A percentile compares a stretch with the other conserved stretches of the same genome.
These are phyloP conservation scores for Enteromius mattozi DNA, from an alignment of 2,797 vertebrate genomes.

Conservation along the genomic window DNA sequence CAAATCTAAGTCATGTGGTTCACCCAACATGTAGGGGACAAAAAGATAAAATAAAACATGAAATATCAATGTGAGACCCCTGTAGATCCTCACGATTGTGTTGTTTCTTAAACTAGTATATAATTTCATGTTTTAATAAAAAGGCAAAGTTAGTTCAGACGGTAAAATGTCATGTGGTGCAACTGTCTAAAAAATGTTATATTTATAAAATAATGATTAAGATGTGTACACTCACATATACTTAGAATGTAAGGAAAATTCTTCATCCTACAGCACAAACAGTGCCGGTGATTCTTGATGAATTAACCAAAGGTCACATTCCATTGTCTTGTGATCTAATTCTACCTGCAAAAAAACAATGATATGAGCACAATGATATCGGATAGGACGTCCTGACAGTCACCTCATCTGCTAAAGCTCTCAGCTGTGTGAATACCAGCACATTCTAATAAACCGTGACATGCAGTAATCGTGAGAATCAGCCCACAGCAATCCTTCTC, in stretches of 20 bases:
- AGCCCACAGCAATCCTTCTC: conserved; percentile 9
- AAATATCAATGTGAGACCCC: no score
- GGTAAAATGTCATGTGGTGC: neutral
- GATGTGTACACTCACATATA: neutral
- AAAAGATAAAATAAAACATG: neutral
- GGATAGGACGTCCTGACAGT: conserved; percentile 68
- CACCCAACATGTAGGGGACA: neutral
- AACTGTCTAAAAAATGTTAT: neutral
- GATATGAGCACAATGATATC: conserved; percentile 65
- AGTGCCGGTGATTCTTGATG: conserved; percentile 56
- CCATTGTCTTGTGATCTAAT: conserved; percentile 64
- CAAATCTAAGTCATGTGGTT: neutral
- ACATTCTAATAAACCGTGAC: conserved; percentile 10
- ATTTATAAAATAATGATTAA: neutral
- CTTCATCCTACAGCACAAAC: neutral
- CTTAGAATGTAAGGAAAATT: neutral
- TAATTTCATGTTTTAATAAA: neutral
- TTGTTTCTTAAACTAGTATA: neutral
- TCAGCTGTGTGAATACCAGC: conserved; percentile 12
- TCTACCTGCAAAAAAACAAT: conserved; percentile 73
- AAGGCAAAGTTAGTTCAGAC: neutral
- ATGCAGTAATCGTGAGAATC: conserved; percentile 17
- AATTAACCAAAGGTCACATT: conserved; percentile 64
- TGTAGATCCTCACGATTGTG: neutral
- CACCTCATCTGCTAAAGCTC: conserved; percentile 1